Conservation (phyloP, 2,113 vertebrate genomes). For the Silurus asotus region DNA sequence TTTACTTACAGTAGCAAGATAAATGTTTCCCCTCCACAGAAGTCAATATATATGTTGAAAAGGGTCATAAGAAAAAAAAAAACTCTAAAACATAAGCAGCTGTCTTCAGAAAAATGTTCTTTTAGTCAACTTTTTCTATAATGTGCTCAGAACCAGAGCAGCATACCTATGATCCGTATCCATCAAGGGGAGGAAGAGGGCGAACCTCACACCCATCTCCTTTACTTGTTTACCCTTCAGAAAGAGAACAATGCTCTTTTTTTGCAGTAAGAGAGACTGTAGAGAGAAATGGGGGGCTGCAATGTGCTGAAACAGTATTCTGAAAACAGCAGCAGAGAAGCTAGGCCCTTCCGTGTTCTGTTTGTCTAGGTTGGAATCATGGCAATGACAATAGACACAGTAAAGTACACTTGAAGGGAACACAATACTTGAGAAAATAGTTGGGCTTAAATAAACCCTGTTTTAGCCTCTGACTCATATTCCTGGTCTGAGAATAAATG, state of each 20-base stretch:
- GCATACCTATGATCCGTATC: constrained; percentile 23
- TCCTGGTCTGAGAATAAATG: background rate
- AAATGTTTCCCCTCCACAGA: background rate
- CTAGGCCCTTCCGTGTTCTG: constrained; percentile 39
- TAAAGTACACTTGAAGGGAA: constrained; percentile 2
- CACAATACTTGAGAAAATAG: background rate
- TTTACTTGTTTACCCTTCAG: constrained; percentile 47
- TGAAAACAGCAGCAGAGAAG: constrained; percentile 24
- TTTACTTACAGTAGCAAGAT: background rate
- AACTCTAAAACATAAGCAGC: background rate
- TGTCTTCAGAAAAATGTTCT: background rate
- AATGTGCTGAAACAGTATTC: background rate
- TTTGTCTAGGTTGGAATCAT: constrained; percentile 25
- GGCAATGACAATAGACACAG: constrained; percentile 11
- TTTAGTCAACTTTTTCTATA: background rate
- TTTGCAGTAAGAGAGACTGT: constrained; percentile 37
- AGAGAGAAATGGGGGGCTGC: constrained; percentile 9
- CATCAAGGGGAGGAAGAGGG: constrained; percentile 30
- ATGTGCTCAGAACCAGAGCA: constrained; percentile 3
- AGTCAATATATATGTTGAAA: too few species aligned
- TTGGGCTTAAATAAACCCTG: background rate
- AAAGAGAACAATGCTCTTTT: constrained; percentile 54
- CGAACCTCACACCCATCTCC: constrained; percentile 34
- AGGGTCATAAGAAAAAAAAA: background rate
- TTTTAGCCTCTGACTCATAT: background rate